Evolutionary conservation across 2,888 invertebrate species (phyloP).

Genomic region (Thera obeliscata): DNA sequence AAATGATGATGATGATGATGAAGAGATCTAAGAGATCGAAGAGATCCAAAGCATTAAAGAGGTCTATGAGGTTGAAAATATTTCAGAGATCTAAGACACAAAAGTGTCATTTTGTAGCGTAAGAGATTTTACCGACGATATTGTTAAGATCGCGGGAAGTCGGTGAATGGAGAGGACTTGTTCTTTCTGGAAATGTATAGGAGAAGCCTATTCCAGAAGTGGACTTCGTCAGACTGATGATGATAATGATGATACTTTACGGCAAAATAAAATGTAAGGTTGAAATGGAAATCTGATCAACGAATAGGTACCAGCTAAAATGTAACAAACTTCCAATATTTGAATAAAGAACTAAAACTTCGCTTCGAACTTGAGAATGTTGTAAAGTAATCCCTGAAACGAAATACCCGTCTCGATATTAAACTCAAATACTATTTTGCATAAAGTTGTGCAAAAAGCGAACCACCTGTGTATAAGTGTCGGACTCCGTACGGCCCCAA

Average conservation of each 20-base stretch:
- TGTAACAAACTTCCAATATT: slow-evolving; percentile 38
- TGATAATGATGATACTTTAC: neutral
- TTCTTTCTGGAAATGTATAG: too few relatives aligned
- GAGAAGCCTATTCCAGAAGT: too few relatives aligned
- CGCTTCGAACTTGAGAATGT: slow-evolving; percentile 39
- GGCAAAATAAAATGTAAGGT: neutral
- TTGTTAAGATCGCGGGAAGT: too few relatives aligned
- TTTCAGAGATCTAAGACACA: too few relatives aligned
- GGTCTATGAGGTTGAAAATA: too few relatives aligned
- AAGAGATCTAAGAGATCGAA: too few relatives aligned
- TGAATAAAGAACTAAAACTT: slow-evolving; percentile 50
- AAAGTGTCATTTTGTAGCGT: too few relatives aligned
- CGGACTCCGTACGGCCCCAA: slow-evolving; percentile 48
- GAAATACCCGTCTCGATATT: slow-evolving; percentile 54
- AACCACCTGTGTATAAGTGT: slow-evolving; percentile 59
- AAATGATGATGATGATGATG: too few relatives aligned
- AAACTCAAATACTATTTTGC: slow-evolving; percentile 60
- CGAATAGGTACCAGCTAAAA: slow-evolving; percentile 16
- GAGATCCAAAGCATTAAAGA: too few relatives aligned
- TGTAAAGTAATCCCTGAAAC: slow-evolving; percentile 54
- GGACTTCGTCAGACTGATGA: too few relatives aligned
- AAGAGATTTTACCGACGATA: too few relatives aligned
- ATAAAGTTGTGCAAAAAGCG: slow-evolving; percentile 62
- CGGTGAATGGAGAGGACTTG: too few relatives aligned
- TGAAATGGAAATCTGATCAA: slow-evolving; percentile 11